Percentiles rank a stretch among this genome's conserved stretches.
phyloP scores from a whole-genome alignment of 2,113 vertebrate genomes.

The Anguilla japonica region DNA sequence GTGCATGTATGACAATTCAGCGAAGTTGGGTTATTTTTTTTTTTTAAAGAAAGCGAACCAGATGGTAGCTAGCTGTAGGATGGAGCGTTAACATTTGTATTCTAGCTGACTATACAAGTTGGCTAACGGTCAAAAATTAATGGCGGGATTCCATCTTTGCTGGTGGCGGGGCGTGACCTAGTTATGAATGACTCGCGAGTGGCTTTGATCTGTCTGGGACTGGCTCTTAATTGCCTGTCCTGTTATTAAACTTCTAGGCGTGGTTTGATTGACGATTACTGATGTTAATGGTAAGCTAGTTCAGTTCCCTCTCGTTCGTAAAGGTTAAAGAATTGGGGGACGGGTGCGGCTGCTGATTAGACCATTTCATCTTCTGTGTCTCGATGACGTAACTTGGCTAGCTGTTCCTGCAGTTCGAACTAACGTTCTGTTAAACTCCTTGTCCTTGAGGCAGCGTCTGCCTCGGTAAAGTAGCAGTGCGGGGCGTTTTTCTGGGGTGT shows the following conservation, averaged over 20 bases:
- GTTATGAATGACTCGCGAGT: conserved; percentile 1
- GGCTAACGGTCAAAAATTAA: conserved; percentile 1
- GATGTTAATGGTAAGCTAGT: background rate
- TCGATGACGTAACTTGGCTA: conserved; percentile 5
- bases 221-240: background rate
- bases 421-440: background rate
- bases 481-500: background rate
- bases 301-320: background rate
- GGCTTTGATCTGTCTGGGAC: background rate
- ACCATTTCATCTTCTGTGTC: background rate
- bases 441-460: background rate
- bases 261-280: background rate
- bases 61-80: background rate
- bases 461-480: background rate
- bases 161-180: conserved; percentile 8
- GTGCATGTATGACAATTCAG: background rate
- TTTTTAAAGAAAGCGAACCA: no score
- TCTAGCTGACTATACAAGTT: background rate
- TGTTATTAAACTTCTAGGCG: background rate
- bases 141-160: background rate
- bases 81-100: background rate
- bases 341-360: background rate
- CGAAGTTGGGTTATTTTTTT: no score
- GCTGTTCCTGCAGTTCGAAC: background rate
- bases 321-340: background rate